A percentile compares a stretch with the other conserved stretches of the same genome.
Conservation (phyloP, 1,140 invertebrate genomes). For the Nixonia krombeini region DNA sequence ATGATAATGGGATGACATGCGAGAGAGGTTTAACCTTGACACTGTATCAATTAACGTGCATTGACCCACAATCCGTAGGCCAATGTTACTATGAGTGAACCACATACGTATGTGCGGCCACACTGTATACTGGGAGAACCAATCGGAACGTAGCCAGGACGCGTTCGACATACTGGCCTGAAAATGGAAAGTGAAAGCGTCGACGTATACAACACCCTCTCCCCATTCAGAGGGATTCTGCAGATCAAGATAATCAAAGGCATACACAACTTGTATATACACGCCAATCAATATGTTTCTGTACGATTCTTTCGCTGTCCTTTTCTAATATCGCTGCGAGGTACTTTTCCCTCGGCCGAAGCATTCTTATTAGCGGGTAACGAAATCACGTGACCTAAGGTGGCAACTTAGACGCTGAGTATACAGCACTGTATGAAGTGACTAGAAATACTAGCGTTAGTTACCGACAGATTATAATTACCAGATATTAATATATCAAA, state of each 20-base stretch:
- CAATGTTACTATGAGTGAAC: constrained; percentile 63
- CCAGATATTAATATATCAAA: no score
- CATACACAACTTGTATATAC: constrained; percentile 28
- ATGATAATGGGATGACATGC: constrained; percentile 70
- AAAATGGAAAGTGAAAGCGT: constrained; percentile 53
- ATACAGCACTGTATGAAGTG: no score
- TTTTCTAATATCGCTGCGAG: no score
- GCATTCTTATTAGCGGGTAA: no score
- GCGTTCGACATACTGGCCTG: constrained; percentile 52
- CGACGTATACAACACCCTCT: constrained; percentile 48
- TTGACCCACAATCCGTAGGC: constrained; percentile 62
- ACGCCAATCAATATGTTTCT: no score
- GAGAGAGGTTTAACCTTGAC: constrained; percentile 70
- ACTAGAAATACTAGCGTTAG: no score
- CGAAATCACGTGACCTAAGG: no score
- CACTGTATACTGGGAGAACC: constrained; percentile 56
- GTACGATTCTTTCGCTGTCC: no score
- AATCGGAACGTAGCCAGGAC: constrained; percentile 51
- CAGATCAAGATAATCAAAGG: constrained; percentile 45
- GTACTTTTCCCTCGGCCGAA: no score
- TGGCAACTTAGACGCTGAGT: no score
- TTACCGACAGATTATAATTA: no score
- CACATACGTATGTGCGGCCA: constrained; percentile 52
- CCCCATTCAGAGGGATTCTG: constrained; percentile 47
- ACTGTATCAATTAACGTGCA: constrained; percentile 70